A percentile compares a stretch with the other conserved stretches of the same genome.
These are phyloP conservation scores for Peribatodes rhomboidaria DNA, from an alignment of 2,888 invertebrate genomes.

Conservation along the genomic window DNA sequence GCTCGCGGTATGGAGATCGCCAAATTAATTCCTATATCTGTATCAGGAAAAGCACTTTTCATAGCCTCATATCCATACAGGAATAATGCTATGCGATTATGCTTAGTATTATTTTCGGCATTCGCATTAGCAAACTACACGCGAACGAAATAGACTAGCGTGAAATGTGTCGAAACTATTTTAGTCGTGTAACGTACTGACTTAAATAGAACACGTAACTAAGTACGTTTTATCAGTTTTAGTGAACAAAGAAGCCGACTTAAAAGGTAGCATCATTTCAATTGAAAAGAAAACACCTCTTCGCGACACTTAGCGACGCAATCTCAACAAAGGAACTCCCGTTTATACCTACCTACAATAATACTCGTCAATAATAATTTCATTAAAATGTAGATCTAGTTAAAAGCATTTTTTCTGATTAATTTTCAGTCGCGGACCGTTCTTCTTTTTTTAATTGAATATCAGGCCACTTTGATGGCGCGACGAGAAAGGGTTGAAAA, in stretches of 20 bases:
- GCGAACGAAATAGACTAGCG: conserved; percentile 20
- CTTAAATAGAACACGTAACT: too few species aligned
- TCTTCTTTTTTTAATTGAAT: conserved; percentile 87
- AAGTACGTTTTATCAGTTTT: too few species aligned
- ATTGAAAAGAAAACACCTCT: conserved; percentile 36
- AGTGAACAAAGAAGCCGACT: background rate
- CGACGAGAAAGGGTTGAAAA: conserved; percentile 83
- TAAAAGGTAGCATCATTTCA: conserved; percentile 16
- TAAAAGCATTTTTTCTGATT: conserved; percentile 87
- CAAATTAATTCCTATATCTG: conserved; percentile 80
- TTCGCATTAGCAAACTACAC: conserved; percentile 45
- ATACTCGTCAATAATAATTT: conserved; percentile 87
- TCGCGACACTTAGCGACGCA: conserved; percentile 64
- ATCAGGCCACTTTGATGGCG: conserved; percentile 87
- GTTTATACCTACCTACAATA: conserved; percentile 70
- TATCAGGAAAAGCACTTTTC: conserved; percentile 84
- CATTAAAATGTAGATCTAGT: conserved; percentile 87
- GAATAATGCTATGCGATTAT: conserved; percentile 70
- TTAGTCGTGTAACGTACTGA: background rate
- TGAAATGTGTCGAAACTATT: background rate
- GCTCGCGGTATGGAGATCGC: conserved; percentile 74
- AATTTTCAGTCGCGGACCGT: conserved; percentile 84
- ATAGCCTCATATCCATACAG: conserved; percentile 79
- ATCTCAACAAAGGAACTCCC: conserved; percentile 74
- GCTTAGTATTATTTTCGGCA: conserved; percentile 69